Conservation (phyloP, 2,888 invertebrate species). For the Sinopyrophorus schimmeli region DNA sequence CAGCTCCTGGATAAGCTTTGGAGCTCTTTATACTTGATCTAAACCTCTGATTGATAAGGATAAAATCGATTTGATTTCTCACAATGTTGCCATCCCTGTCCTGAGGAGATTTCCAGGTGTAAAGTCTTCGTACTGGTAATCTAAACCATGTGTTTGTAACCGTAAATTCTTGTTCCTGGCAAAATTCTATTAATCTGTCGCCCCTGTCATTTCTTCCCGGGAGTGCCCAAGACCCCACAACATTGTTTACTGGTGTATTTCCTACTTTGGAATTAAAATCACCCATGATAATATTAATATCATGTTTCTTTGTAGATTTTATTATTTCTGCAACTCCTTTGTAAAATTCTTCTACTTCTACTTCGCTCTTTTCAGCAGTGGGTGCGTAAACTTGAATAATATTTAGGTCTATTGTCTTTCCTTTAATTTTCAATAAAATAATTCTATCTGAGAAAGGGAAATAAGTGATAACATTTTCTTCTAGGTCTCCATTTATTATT, state of each 20-base stretch:
- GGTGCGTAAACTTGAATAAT: slow-evolving; percentile 10
- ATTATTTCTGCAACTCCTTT: background rate
- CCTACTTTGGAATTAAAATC: slow-evolving; percentile 8
- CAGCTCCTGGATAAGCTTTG: no score
- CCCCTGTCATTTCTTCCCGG: slow-evolving; percentile 3
- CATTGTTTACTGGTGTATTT: background rate
- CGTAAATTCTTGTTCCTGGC: background rate
- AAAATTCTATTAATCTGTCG: slow-evolving; percentile 7
- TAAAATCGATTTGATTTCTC: no score
- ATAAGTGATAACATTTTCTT: slow-evolving; percentile 1
- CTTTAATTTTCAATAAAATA: slow-evolving; percentile 8
- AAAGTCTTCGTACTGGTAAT: no score
- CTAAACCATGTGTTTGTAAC: slow-evolving; percentile 7
- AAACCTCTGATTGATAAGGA: no score
- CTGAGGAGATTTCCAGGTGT: no score
- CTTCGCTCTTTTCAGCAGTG: slow-evolving; percentile 2
- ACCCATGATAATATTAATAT: slow-evolving; percentile 6
- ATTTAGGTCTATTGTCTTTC: slow-evolving; percentile 1
- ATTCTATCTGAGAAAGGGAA: background rate
- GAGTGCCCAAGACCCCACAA: slow-evolving; percentile 2
- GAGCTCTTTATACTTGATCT: no score
- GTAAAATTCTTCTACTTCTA: slow-evolving; percentile 1
- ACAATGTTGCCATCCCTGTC: no score
- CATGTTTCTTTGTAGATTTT: background rate
- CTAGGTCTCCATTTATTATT: background rate